Conservation (phyloP, 2,797 vertebrate genomes). For the Rhinatrema bivittatum region DNA sequence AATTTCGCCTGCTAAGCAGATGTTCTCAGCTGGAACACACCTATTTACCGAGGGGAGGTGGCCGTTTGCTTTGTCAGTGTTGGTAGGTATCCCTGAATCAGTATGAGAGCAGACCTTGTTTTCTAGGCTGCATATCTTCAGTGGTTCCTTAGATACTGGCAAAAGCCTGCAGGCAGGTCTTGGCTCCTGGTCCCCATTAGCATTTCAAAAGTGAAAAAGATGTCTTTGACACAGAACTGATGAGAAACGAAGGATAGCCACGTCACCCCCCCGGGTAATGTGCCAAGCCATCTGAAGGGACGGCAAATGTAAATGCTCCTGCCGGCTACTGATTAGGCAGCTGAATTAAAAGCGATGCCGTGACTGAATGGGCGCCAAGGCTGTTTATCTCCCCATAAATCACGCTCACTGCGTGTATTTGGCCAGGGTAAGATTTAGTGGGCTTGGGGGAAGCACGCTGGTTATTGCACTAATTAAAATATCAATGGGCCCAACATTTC, state of each 20-base stretch:
- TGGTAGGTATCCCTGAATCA: no score
- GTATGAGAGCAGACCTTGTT: conserved; percentile 26
- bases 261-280: conserved; percentile 35
- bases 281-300: conserved; percentile 20
- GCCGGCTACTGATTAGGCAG: conserved; percentile 45
- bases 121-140: conserved; percentile 42
- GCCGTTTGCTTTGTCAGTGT: no score
- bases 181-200: conserved; percentile 28
- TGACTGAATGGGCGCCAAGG: conserved; percentile 41
- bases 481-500: conserved; percentile 34
- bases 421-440: conserved; percentile 28
- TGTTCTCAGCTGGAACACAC: no score
- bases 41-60: no score
- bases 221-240: conserved; percentile 24
- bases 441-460: conserved; percentile 26
- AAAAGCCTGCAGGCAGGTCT: conserved; percentile 40
- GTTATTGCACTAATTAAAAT: conserved; percentile 51
- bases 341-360: conserved; percentile 44
- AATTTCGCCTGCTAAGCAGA: no score
- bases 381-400: conserved; percentile 50
- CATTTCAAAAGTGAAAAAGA: conserved; percentile 30
- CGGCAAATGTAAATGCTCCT: conserved; percentile 17
- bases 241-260: conserved; percentile 27
- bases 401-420: conserved; percentile 36
- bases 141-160: conserved; percentile 51